Conservation (phyloP, 2,888 invertebrate species). For the Temnothorax unifasciatus region DNA sequence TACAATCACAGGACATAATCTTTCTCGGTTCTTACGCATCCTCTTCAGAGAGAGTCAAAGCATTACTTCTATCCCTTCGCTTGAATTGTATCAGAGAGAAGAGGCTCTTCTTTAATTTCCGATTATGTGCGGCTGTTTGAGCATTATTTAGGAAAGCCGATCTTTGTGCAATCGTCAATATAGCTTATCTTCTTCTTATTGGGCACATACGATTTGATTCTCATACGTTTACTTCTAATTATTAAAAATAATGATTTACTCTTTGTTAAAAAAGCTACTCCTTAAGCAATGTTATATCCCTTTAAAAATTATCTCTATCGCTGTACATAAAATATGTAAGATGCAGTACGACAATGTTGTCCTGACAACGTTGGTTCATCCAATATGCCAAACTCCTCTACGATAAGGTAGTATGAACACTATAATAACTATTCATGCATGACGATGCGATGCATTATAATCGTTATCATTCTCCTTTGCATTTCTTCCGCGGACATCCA, state of each 20-base stretch:
- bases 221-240: slow-evolving; percentile 55
- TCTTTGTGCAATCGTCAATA: slow-evolving; percentile 33
- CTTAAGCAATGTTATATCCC: slow-evolving; percentile 50
- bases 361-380: slow-evolving; percentile 23
- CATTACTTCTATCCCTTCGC: slow-evolving; percentile 45
- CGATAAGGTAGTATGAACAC: slow-evolving; percentile 70
- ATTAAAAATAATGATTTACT: slow-evolving; percentile 67
- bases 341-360: slow-evolving; percentile 47
- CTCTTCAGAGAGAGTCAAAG: slow-evolving; percentile 58
- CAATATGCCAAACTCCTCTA: slow-evolving; percentile 54
- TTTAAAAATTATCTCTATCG: slow-evolving; percentile 59
- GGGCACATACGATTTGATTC: slow-evolving; percentile 63
- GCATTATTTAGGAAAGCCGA: slow-evolving; percentile 66
- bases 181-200: slow-evolving; percentile 32
- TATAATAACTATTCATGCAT: slow-evolving; percentile 64
- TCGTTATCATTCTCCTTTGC: slow-evolving; percentile 68
- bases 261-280: slow-evolving; percentile 60
- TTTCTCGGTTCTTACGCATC: slow-evolving; percentile 62
- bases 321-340: slow-evolving; percentile 52
- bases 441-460: slow-evolving; percentile 54
- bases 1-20: slow-evolving; percentile 71
- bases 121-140: slow-evolving; percentile 62
- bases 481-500: slow-evolving; percentile 68
- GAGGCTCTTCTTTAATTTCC: slow-evolving; percentile 41
- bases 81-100: slow-evolving; percentile 40